Evolutionary conservation across 2,113 vertebrate species (phyloP).

Genomic region (Ailuropoda melanoleuca): DNA sequence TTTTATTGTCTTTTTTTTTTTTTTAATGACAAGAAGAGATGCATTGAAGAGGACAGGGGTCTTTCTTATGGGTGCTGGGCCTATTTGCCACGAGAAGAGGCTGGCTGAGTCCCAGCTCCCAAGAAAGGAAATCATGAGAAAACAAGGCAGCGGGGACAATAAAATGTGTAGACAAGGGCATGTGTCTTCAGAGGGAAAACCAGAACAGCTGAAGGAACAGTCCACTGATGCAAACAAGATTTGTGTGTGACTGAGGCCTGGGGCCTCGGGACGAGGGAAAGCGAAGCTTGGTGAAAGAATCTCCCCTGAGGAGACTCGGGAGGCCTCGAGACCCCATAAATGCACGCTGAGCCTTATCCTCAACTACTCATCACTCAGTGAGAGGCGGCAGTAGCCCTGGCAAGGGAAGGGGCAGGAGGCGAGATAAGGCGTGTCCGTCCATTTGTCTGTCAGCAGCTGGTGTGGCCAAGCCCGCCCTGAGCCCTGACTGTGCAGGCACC

Average conservation of each 20-base stretch:
- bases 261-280: conserved; percentile 31
- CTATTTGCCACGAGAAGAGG: conserved; percentile 73
- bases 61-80: conserved; percentile 80
- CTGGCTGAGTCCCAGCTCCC: conserved; percentile 65
- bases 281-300: conserved; percentile 10
- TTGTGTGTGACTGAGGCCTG: conserved; percentile 73
- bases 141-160: conserved; percentile 64
- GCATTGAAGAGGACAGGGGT: conserved; percentile 73
- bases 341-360: neutral
- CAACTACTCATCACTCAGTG: neutral
- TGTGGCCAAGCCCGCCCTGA: neutral
- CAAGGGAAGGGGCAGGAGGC: neutral
- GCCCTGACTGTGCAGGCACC: neutral
- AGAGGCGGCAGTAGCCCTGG: neutral
- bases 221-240: conserved; percentile 81
- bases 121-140: conserved; percentile 70
- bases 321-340: neutral
- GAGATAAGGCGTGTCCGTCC: neutral
- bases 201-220: conserved; percentile 63
- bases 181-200: conserved; percentile 70
- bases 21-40: conserved; percentile 79
- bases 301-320: neutral
- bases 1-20: conserved; percentile 71
- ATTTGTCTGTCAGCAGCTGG: neutral
- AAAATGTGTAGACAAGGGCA: conserved; percentile 75